These are phyloP conservation scores for Smittia aterrima DNA, from an alignment of 2,888 invertebrate genomes.

Conservation along the genomic window DNA sequence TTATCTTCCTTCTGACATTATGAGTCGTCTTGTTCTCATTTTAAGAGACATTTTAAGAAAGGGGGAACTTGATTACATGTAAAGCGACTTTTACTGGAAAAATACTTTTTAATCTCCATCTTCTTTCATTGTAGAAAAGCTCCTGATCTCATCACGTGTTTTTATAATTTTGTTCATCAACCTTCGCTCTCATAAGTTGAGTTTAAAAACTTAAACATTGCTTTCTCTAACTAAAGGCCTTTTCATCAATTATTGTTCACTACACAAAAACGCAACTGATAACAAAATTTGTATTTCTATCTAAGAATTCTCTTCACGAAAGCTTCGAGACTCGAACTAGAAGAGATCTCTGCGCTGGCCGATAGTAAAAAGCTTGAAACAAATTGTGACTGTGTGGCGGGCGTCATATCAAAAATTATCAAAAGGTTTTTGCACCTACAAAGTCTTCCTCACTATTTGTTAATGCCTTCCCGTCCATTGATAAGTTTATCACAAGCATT, in stretches of 20 bases:
- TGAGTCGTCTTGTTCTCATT: background rate
- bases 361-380: background rate
- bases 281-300: background rate
- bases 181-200: background rate
- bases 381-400: background rate
- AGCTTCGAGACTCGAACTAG: background rate
- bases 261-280: too few relatives aligned
- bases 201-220: background rate
- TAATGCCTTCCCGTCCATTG: background rate
- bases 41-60: background rate
- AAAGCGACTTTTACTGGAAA: slow-evolving; percentile 15
- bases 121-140: slow-evolving; percentile 16
- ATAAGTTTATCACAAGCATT: slow-evolving; percentile 11
- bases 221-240: slow-evolving; percentile 28
- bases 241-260: background rate
- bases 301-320: background rate
- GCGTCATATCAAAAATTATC: background rate
- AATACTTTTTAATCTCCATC: background rate
- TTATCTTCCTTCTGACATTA: background rate
- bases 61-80: slow-evolving; percentile 5
- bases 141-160: slow-evolving; percentile 10
- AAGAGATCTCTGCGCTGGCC: background rate
- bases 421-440: background rate
- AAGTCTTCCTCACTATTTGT: background rate
- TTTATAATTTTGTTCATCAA: background rate